Conservation (phyloP, 2,797 vertebrate genomes). For the Myoxocephalus aenaeus region DNA sequence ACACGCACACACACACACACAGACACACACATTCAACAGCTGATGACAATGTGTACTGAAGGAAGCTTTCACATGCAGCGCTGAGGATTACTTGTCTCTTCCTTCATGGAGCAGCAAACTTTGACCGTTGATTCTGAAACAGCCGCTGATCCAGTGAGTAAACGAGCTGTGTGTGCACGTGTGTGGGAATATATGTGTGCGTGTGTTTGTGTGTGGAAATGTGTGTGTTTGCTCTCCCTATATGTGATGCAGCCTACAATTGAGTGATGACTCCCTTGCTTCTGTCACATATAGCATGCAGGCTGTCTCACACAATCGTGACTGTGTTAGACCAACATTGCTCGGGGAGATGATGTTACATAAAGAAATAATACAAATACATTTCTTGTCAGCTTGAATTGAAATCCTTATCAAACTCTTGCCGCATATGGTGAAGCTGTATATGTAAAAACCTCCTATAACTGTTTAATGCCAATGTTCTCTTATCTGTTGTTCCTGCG, state of each 20-base stretch:
- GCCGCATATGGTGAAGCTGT: background rate
- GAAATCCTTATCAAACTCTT: slow-evolving; percentile 9
- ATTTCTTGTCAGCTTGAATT: slow-evolving; percentile 12
- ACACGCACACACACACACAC: slow-evolving; percentile 28
- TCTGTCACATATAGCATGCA: slow-evolving; percentile 11
- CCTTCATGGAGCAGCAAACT: slow-evolving; percentile 86
- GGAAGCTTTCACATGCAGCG: slow-evolving; percentile 66
- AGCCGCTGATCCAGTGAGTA: slow-evolving; percentile 74
- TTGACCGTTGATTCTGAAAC: slow-evolving; percentile 80
- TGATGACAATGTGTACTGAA: slow-evolving; percentile 74
- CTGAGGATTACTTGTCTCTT: slow-evolving; percentile 77
- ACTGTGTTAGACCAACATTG: background rate
- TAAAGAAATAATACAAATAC: background rate
- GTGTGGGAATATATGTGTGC: slow-evolving; percentile 15
- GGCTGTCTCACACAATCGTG: slow-evolving; percentile 9
- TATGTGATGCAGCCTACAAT: slow-evolving; percentile 28
- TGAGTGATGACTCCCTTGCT: slow-evolving; percentile 11
- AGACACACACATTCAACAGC: slow-evolving; percentile 47
- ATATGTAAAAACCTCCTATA: background rate
- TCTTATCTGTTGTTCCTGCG: background rate
- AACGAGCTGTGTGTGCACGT: slow-evolving; percentile 23
- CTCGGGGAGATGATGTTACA: slow-evolving; percentile 1
- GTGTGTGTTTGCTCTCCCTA: slow-evolving; percentile 8
- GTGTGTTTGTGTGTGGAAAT: slow-evolving; percentile 20
- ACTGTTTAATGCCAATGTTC: background rate